Conservation (phyloP, 2,113 vertebrate species). For the Sorex araneus region DNA sequence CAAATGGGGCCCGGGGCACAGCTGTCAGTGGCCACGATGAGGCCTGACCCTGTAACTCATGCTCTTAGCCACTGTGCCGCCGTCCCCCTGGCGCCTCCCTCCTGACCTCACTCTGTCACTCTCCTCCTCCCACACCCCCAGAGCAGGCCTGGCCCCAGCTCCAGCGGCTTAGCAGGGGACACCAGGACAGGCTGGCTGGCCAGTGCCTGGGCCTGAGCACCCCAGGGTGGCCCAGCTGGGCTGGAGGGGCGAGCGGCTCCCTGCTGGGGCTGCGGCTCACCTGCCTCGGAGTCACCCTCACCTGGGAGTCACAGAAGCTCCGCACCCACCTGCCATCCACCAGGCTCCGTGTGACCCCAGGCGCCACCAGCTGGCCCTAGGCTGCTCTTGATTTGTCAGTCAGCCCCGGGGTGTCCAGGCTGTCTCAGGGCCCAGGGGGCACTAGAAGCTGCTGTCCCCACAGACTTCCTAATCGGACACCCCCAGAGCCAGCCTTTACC, state of each 20-base stretch:
- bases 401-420: conserved; percentile 27
- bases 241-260: background rate
- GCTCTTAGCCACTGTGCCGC: background rate
- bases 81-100: background rate
- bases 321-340: conserved; percentile 39
- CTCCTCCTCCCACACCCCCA: background rate
- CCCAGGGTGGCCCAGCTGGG: background rate
- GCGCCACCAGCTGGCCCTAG: conserved; percentile 65
- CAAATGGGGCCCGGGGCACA: background rate
- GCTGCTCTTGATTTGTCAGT: conserved; percentile 35
- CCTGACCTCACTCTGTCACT: background rate
- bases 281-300: background rate
- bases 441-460: background rate
- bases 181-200: background rate
- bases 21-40: background rate
- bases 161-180: background rate
- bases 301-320: background rate
- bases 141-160: background rate
- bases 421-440: conserved; percentile 45
- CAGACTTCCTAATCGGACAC: conserved; percentile 16
- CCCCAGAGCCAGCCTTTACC: conserved; percentile 10
- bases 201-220: background rate
- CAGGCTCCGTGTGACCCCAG: conserved; percentile 66
- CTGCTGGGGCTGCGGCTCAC: background rate
- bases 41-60: background rate